A percentile compares a stretch with the other conserved stretches of the same genome.
phyloP scores from a whole-genome alignment of 2,113 vertebrate species.

The Orcinus orca region DNA sequence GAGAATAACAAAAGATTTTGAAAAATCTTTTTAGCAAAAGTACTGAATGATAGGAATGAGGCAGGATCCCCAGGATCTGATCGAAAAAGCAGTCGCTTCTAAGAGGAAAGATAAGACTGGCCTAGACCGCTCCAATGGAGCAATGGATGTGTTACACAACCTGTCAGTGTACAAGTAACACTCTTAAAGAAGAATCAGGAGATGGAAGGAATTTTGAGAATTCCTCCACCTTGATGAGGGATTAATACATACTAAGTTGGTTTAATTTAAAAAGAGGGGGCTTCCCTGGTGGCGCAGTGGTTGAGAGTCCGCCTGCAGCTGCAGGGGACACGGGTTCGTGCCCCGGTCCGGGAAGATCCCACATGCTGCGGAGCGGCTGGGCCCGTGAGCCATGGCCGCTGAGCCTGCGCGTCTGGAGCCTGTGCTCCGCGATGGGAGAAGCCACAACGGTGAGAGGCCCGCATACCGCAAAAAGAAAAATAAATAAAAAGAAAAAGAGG shows the following conservation, averaged over 20 bases:
- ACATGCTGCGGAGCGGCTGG: no score
- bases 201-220: not conserved
- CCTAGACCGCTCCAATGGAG: not conserved
- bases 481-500: not conserved
- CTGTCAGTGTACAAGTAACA: not conserved
- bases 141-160: accelerated
- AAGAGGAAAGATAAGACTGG: not conserved
- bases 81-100: not conserved
- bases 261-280: no score
- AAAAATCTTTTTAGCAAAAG: not conserved
- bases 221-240: not conserved
- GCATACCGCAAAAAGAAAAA: no score
- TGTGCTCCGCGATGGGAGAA: no score
- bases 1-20: not conserved
- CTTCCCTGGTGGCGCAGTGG: no score
- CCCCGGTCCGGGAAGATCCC: no score
- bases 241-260: not conserved
- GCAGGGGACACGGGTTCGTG: no score
- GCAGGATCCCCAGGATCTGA: no score
- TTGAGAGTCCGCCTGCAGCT: no score
- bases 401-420: no score
- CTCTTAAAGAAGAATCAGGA: not conserved
- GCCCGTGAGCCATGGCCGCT: no score
- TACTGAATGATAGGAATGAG: not conserved
- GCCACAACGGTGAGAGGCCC: no score